phyloP scores from a whole-genome alignment of 2,888 invertebrate genomes.

The Leptopilina myrica region DNA sequence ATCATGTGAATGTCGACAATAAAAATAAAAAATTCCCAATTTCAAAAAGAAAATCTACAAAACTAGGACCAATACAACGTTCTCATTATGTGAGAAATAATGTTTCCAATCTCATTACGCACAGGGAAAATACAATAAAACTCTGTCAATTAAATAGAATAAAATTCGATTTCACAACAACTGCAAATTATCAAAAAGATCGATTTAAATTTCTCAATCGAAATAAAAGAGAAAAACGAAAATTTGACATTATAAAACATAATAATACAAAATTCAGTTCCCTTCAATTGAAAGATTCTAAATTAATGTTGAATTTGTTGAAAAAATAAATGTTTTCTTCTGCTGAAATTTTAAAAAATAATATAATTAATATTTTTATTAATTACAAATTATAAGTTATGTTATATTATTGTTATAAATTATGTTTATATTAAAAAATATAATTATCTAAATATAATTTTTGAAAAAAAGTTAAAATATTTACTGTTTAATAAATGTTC shows the following conservation, averaged over 20 bases:
- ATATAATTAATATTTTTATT: no score
- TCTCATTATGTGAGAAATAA: constrained; percentile 57
- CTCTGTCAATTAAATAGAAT: constrained; percentile 49
- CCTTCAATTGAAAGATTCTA: constrained; percentile 62
- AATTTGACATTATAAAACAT: constrained; percentile 66
- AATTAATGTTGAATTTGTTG: constrained; percentile 65
- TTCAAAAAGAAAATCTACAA: constrained; percentile 48
- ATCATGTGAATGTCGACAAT: constrained; percentile 13
- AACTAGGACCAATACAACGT: constrained; percentile 55
- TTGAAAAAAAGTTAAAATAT: not conserved
- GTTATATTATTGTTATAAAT: no score
- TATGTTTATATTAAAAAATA: no score
- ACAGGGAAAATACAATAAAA: constrained; percentile 38
- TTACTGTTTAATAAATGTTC: constrained; percentile 1
- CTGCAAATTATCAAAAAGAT: constrained; percentile 42
- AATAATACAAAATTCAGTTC: constrained; percentile 65
- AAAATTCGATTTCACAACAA: constrained; percentile 45
- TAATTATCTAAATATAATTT: no score
- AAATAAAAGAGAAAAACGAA: constrained; percentile 51
- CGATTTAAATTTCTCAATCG: constrained; percentile 43
- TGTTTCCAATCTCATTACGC: constrained; percentile 51
- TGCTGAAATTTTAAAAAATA: no score
- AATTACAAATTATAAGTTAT: no score
- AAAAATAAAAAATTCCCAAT: constrained; percentile 28
- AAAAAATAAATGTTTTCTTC: constrained; percentile 48